phyloP scores from a whole-genome alignment of 2,797 vertebrate species.

The Trachurus trachurus region DNA sequence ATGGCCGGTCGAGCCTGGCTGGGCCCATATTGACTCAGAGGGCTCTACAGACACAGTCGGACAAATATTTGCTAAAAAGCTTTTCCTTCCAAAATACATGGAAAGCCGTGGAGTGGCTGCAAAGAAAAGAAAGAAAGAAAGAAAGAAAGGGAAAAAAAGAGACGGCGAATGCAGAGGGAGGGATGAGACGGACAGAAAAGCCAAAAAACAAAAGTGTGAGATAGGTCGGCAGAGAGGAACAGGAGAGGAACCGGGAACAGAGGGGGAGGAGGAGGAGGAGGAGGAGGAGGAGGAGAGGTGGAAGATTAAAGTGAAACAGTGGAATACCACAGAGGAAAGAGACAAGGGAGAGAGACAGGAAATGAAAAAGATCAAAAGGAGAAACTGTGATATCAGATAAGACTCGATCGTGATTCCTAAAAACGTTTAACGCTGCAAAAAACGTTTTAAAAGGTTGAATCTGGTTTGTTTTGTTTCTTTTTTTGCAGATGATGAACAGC shows the following conservation, averaged over 20 bases:
- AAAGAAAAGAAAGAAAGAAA: slow-evolving; percentile 7
- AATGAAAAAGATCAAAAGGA: background rate
- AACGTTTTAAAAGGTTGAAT: background rate
- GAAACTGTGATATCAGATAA: background rate
- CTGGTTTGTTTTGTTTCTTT: too few relatives aligned
- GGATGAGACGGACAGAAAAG: slow-evolving; percentile 13
- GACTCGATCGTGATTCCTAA: background rate
- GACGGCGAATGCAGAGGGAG: slow-evolving; percentile 38
- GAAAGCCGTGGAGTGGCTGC: slow-evolving; percentile 69
- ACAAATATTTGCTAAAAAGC: slow-evolving; percentile 87
- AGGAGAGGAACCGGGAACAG: background rate
- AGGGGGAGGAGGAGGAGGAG: background rate
- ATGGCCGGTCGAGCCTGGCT: slow-evolving; percentile 59
- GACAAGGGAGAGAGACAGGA: background rate
- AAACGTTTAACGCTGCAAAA: background rate
- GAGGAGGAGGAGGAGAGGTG: background rate
- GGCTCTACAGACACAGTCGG: slow-evolving; percentile 74
- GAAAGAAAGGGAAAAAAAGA: slow-evolving; percentile 8
- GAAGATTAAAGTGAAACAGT: slow-evolving; percentile 28
- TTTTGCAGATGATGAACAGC: background rate
- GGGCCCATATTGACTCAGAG: slow-evolving; percentile 80
- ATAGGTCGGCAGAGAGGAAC: slow-evolving; percentile 1
- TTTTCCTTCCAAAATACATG: slow-evolving; percentile 80
- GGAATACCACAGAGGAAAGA: slow-evolving; percentile 2
- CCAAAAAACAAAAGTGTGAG: slow-evolving; percentile 19